Evolutionary conservation across 92 coral and sea anemone species (phyloP).

Genomic region (Hydrozoanthus gracilis): DNA sequence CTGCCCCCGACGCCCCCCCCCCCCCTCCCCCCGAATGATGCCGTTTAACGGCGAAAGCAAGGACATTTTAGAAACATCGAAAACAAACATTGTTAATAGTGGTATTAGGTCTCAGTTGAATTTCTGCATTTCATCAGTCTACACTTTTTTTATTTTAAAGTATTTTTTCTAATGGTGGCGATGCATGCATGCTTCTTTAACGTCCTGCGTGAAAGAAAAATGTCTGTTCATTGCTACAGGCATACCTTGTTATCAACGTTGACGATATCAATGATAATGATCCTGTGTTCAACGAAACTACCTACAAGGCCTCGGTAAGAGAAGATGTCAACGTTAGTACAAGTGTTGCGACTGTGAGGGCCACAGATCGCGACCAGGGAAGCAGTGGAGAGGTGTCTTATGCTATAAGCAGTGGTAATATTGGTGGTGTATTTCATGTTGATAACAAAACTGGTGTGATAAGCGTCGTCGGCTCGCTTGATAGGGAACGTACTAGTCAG

Average conservation of each 20-base stretch:
- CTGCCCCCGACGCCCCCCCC: no score
- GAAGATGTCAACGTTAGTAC: conserved; percentile 70
- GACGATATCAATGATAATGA: conserved; percentile 92
- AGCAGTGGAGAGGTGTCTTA: conserved; percentile 79
- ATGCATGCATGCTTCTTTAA: background rate
- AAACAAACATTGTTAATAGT: no score
- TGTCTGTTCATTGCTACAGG: conserved; percentile 34
- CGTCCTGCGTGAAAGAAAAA: background rate
- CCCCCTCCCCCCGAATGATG: no score
- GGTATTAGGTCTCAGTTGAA: no score
- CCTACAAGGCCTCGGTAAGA: conserved; percentile 63
- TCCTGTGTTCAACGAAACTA: conserved; percentile 78
- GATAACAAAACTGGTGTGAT: conserved; percentile 67
- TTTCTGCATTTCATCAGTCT: background rate
- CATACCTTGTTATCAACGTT: conserved; percentile 54
- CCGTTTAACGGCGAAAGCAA: no score
- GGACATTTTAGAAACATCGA: no score
- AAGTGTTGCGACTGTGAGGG: conserved; percentile 68
- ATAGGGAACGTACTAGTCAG: conserved; percentile 62
- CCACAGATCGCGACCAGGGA: conserved; percentile 80
- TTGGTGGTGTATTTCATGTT: conserved; percentile 55
- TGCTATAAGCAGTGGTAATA: conserved; percentile 80
- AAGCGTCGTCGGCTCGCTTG: conserved; percentile 55
- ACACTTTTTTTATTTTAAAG: background rate
- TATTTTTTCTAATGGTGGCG: background rate